Evolutionary conservation across 2,113 vertebrate species (phyloP).

Genomic region (Campylomormyrus tamandua): DNA sequence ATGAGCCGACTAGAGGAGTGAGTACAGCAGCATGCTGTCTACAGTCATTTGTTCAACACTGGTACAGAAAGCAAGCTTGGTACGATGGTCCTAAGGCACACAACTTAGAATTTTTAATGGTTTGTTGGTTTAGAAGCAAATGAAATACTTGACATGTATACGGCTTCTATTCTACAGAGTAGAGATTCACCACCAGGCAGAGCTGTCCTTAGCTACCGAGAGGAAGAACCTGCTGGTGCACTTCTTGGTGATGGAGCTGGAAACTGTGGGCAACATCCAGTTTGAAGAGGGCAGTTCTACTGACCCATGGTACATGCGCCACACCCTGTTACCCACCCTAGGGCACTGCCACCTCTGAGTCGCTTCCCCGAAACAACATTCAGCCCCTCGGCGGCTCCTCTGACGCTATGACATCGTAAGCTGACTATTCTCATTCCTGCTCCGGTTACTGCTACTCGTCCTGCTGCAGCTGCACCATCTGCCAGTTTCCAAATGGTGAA

Average conservation of each 20-base stretch:
- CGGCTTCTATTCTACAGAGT: conserved; percentile 50
- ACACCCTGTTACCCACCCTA: background rate
- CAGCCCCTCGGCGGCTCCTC: background rate
- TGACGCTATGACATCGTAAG: background rate
- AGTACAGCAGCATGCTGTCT: conserved; percentile 6
- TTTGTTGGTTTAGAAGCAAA: background rate
- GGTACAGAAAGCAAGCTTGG: background rate
- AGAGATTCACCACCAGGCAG: conserved; percentile 48
- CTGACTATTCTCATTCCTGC: background rate
- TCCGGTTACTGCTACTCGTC: background rate
- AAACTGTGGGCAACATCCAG: conserved; percentile 72
- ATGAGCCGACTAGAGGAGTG: conserved; percentile 63
- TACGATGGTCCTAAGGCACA: background rate
- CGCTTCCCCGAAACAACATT: background rate
- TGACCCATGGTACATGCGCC: conserved; percentile 58
- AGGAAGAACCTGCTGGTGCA: conserved; percentile 53
- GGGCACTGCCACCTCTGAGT: background rate
- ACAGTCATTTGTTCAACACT: background rate
- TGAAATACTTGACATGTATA: background rate
- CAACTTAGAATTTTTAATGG: no score
- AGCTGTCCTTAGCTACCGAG: conserved; percentile 53
- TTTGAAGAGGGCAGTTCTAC: conserved; percentile 70
- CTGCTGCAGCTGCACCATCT: background rate
- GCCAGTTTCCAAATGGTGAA: background rate
- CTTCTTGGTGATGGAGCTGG: conserved; percentile 68